These are phyloP conservation scores for Babylonia areolata DNA, from an alignment of 1,140 invertebrate genomes.

Conservation along the genomic window DNA sequence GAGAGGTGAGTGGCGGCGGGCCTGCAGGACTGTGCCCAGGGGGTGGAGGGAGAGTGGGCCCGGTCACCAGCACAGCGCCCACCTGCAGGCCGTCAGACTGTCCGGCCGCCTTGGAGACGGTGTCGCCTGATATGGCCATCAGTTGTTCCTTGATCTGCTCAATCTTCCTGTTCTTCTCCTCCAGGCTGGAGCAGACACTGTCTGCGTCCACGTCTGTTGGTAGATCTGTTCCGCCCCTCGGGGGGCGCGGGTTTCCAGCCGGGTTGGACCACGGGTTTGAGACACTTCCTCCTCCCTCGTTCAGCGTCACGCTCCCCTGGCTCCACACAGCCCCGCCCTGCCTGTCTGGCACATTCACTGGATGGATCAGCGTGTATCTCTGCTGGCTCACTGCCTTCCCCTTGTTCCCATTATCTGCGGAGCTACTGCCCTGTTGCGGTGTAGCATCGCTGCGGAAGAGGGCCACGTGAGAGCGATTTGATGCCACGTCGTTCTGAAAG, in stretches of 20 bases:
- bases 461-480: neutral
- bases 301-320: neutral
- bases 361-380: neutral
- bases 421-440: neutral
- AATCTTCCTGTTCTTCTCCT: neutral
- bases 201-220: neutral
- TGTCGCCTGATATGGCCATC: too few relatives aligned
- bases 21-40: too few relatives aligned
- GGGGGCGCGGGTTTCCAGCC: too few relatives aligned
- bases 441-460: neutral
- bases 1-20: too few relatives aligned
- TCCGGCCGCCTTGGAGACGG: neutral
- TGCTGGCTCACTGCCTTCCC: too few relatives aligned
- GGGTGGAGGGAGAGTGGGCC: neutral
- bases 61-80: too few relatives aligned
- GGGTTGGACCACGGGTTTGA: neutral
- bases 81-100: too few relatives aligned
- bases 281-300: too few relatives aligned
- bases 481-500: neutral
- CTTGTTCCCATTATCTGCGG: too few relatives aligned
- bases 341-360: neutral
- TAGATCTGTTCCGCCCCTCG: neutral
- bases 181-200: neutral
- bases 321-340: neutral
- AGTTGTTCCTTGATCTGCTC: neutral